Conservation (phyloP, 2,888 invertebrate species). For the Unio delphinus region DNA sequence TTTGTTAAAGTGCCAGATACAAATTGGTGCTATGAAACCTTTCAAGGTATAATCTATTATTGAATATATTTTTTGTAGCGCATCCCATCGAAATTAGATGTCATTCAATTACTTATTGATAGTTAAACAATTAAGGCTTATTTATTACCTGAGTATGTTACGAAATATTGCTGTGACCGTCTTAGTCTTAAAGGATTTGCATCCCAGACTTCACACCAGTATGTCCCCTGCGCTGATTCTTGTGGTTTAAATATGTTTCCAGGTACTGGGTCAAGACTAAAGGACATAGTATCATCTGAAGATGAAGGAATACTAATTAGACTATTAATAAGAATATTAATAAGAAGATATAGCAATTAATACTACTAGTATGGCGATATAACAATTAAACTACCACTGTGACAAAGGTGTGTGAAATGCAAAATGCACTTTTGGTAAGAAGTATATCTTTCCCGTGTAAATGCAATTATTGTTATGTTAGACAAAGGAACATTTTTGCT, state of each 20-base stretch:
- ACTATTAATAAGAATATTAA: background rate
- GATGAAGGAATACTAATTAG: background rate
- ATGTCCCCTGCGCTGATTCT: conserved; percentile 41
- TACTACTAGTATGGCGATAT: background rate
- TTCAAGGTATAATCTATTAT: too few relatives aligned
- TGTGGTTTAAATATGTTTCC: too few relatives aligned
- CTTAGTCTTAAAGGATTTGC: conserved; percentile 35
- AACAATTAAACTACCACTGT: background rate
- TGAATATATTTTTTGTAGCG: too few relatives aligned
- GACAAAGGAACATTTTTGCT: too few relatives aligned
- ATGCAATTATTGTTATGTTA: too few relatives aligned
- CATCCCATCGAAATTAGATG: too few relatives aligned
- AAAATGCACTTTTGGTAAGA: too few relatives aligned
- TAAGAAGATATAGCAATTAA: too few relatives aligned
- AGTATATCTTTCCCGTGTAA: too few relatives aligned
- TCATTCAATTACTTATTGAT: background rate
- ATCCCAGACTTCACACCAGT: conserved; percentile 61
- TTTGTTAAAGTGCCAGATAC: too few relatives aligned
- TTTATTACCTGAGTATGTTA: conserved; percentile 50
- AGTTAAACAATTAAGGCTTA: background rate
- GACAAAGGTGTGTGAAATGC: too few relatives aligned
- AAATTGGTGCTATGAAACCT: too few relatives aligned
- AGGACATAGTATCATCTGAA: conserved; percentile 21
- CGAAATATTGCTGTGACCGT: conserved; percentile 39
- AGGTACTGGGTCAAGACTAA: conserved; percentile 3